Base-by-base conservation (phyloP, 2,113 vertebrate species). In the Notothenia coriiceps region DNA sequence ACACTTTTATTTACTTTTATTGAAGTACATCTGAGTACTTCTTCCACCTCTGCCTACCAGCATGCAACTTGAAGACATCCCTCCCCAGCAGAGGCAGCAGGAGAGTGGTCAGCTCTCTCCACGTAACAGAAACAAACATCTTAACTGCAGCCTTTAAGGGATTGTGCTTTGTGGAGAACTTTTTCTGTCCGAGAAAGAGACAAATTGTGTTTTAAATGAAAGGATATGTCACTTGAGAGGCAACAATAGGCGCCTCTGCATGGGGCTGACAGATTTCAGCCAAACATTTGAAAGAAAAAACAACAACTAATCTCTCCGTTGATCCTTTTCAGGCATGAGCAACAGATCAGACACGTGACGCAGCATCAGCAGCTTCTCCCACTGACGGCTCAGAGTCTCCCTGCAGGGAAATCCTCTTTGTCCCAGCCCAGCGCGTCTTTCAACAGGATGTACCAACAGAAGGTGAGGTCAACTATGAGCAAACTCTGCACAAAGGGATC, bases 391-490 rank as follows among this genome's bases (percentile, higher is more conserved):
- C 90, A 79, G 81, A 75, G 86, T 77, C 17, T 74, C 87, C 93
- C 90, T 56, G 89, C 61, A 80, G 92, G 77, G 82, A 84, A 85
- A 88, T 89, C 90, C 90, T 90, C 92, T 94, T 93, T 93, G 92
- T 92, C 68, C 65, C 70, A 63, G 74, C 81, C 83, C 10, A 78
- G 78, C 73, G 71, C 12, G 74, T 86, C 88, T 91, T 92, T 89
- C 86, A 85, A 72, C 82, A 84, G 88, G 89, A 91, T 79, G 68
- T 91, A 86, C 85, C 82, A 86, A 87, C 91, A 94, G 93, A 94
- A 93, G 93, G 93, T 91, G 94, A 95, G 94, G 91, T 94, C 93
- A 93, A 91, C 92, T 92, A 87, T 94, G 80, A 94, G 94, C 93
- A 91, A 90, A 91, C 89, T 79, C 82, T 10, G 64, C 85, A 83